phyloP scores from a whole-genome alignment of 2,113 vertebrate genomes.

The Aegithalos caudatus region DNA sequence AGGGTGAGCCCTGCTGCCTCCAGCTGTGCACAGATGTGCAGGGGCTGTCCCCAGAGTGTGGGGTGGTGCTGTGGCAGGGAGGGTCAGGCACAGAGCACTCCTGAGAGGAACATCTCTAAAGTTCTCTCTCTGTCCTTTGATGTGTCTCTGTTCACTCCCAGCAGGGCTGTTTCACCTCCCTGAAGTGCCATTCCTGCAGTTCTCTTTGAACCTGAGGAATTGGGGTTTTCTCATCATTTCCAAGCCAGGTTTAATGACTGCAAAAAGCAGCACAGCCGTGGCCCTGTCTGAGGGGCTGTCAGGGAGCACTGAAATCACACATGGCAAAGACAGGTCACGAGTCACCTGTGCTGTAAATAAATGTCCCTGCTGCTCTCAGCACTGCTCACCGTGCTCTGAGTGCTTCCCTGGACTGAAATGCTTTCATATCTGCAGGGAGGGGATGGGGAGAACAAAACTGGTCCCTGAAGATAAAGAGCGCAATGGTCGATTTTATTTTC shows the following conservation, averaged over 20 bases:
- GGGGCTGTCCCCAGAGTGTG: not conserved
- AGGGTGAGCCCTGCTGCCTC: accelerated
- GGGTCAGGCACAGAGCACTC: not conserved
- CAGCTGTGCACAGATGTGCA: conserved; percentile 26
- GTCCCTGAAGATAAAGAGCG: conserved; percentile 45
- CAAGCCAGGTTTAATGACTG: not conserved
- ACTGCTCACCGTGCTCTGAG: not conserved
- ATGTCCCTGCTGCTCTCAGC: conserved; percentile 13
- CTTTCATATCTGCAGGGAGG: conserved; percentile 7
- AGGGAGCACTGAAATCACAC: not conserved
- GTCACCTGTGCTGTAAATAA: conserved; percentile 12
- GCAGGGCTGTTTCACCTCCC: not conserved
- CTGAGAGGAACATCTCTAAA: not conserved
- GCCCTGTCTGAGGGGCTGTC: not conserved
- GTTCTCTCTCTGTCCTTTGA: not conserved
- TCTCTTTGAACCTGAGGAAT: not conserved
- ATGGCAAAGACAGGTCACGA: not conserved
- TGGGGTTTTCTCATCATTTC: not conserved
- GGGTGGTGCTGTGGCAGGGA: not conserved
- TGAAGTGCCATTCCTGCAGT: not conserved
- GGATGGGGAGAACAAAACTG: not conserved
- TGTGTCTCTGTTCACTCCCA: not conserved
- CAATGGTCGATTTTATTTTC: conserved; percentile 54
- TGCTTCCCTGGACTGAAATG: not conserved
- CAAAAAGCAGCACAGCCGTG: not conserved